Percentiles rank a stretch among this genome's conserved stretches.
These are phyloP conservation scores for Turnix velox DNA, from an alignment of 2,113 vertebrate species.

Conservation along the genomic window DNA sequence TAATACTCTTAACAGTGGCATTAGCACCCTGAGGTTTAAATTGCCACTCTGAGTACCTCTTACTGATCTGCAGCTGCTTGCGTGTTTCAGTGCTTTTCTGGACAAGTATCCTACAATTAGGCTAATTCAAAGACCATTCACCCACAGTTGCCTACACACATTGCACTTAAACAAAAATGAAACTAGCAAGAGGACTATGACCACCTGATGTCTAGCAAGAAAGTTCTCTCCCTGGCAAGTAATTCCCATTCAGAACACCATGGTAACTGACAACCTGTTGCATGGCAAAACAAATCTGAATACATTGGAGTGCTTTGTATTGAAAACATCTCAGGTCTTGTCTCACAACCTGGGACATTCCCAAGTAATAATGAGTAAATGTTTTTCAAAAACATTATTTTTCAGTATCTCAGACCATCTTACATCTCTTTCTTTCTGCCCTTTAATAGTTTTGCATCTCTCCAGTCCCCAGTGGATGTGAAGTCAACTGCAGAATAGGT, in stretches of 20 bases:
- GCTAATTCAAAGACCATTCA: not conserved
- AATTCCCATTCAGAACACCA: not conserved
- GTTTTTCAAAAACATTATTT: not conserved
- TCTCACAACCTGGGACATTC: not conserved
- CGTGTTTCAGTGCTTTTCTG: not conserved
- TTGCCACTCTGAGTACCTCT: not conserved
- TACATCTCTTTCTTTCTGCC: not conserved
- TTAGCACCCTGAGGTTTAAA: not conserved
- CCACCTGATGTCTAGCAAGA: not conserved
- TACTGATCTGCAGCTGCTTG: not conserved
- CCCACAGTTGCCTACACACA: not conserved
- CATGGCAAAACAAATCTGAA: not conserved
- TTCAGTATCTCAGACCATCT: not conserved
- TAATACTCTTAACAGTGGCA: not conserved
- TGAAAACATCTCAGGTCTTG: not conserved
- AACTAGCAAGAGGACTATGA: not conserved
- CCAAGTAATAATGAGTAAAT: not conserved
- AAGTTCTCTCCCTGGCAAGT: not conserved
- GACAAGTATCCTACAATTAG: conserved; percentile 31
- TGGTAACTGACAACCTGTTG: not conserved
- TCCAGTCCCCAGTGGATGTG: not conserved
- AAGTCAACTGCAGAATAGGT: not conserved
- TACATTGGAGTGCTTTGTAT: not conserved
- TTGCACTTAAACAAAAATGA: not conserved
- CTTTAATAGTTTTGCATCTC: not conserved